Evolutionary conservation across 2,113 vertebrate genomes (phyloP), one percentile per base, ranked within the genome.

Genomic region (Mesitornis unicolor): DNA sequence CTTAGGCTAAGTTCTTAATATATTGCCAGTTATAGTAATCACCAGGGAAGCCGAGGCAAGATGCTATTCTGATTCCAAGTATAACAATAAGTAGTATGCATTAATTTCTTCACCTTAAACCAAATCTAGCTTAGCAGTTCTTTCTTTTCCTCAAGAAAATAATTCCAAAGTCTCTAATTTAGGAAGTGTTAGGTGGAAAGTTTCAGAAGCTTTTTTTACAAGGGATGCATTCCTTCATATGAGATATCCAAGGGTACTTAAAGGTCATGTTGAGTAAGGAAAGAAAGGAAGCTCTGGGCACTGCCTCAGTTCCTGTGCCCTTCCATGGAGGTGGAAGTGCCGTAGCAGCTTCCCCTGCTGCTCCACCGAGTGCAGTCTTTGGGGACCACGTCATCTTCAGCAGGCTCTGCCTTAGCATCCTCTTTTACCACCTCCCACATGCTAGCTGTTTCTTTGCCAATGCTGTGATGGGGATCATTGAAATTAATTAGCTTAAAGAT

Each of bases 1-100:
- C 43, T 80, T 35, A 84, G 78, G 43, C 31, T 86, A 93, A 81
- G 6, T 71, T 96, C 87, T 93, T 90, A 94, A 90, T 88, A 90
- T 59, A 90, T 80, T 94, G 8, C 31, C 71, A 53, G 59, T 54
- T 86, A 81, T 9, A 85, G 47, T 64, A 92, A 92, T 59, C 75
- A 90, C 67, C 28, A 86, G 82, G 68, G 82, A 95, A 96, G 63
- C 29, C 0, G 4, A 90, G 33, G 35, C 35, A 89, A 84, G 42
- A 57, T 53, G 54, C 4, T 78, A 89, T 50, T 90, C 45, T 81
- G n/a, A 85, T 83, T 91, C 68, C 47, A 88, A 87, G 50, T 78
- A 77, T 43, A 74, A 77, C 13, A 65, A 61, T 59, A 35, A 76
- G 29, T 42, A 53, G 25, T 51, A 78, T 26, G 29, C 21, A 63